Conservation (phyloP, 2,797 vertebrate genomes). For the Chaetodon trifasciatus region DNA sequence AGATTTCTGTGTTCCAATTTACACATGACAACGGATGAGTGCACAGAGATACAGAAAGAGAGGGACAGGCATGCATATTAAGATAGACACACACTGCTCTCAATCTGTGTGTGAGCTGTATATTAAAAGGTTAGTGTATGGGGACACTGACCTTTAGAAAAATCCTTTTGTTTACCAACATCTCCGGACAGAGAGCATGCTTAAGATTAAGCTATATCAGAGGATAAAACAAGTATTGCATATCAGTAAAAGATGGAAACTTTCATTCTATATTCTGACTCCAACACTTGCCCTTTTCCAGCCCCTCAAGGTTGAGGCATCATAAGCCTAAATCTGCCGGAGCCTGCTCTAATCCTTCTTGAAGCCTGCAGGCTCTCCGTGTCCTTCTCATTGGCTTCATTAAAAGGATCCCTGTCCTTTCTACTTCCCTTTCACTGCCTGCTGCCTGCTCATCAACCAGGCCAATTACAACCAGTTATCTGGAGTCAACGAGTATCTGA, state of each 20-base stretch:
- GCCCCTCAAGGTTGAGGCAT: conserved; percentile 59
- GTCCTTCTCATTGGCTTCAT: conserved; percentile 79
- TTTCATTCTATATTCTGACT: conserved; percentile 38
- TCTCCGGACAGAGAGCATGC: conserved; percentile 29
- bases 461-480: conserved; percentile 80
- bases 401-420: conserved; percentile 74
- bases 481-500: conserved; percentile 62
- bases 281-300: conserved; percentile 36
- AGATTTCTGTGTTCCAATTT: conserved; percentile 33
- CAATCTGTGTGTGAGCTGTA: conserved; percentile 36
- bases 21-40: conserved; percentile 31
- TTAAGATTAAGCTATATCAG: conserved; percentile 36
- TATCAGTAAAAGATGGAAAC: conserved; percentile 40
- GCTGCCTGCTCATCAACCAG: conserved; percentile 73
- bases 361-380: conserved; percentile 67
- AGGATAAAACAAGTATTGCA: background rate
- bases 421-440: conserved; percentile 64
- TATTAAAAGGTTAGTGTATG: conserved; percentile 58
- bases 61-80: conserved; percentile 31
- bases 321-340: conserved; percentile 62
- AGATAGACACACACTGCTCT: conserved; percentile 20
- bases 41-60: conserved; percentile 35
- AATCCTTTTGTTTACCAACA: conserved; percentile 51
- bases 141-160: conserved; percentile 61
- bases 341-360: conserved; percentile 71